A percentile compares a stretch with the other conserved stretches of the same genome.
These are phyloP conservation scores for Pogonomyrmex californicus DNA, from an alignment of 1,140 invertebrate species.

Conservation along the genomic window DNA sequence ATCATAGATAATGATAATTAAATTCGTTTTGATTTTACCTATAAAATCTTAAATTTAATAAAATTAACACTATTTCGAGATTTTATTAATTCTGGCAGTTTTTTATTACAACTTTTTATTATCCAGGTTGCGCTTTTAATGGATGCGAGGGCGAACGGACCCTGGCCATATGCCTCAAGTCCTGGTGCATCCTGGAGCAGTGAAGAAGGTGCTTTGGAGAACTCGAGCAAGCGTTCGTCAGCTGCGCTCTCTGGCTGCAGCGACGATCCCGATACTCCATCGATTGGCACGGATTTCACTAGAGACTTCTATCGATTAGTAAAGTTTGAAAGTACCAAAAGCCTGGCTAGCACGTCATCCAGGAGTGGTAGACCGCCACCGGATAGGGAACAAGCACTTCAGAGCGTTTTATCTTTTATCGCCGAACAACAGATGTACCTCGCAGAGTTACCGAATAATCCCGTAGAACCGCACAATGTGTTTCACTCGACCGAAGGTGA, in stretches of 20 bases:
- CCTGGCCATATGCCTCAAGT: constrained; percentile 83
- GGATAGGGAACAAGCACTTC: constrained; percentile 90
- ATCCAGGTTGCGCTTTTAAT: constrained; percentile 80
- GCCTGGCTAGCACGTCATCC: constrained; percentile 92
- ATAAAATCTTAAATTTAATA: neutral
- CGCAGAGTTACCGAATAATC: constrained; percentile 79
- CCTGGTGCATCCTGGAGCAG: constrained; percentile 83
- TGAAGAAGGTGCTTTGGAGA: constrained; percentile 82
- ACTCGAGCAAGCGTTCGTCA: constrained; percentile 89
- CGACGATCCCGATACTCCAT: constrained; percentile 89
- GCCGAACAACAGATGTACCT: constrained; percentile 92
- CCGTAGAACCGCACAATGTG: constrained; percentile 67
- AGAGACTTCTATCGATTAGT: constrained; percentile 92
- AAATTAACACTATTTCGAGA: neutral
- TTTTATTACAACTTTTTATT: neutral
- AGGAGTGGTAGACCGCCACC: constrained; percentile 87
- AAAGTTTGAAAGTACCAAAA: constrained; percentile 93
- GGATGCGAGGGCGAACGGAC: constrained; percentile 80
- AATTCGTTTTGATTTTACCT: neutral
- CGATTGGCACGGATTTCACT: constrained; percentile 92
- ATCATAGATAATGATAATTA: neutral
- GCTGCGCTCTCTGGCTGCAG: constrained; percentile 90
- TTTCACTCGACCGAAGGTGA: constrained; percentile 76
- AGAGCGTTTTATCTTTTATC: constrained; percentile 92
- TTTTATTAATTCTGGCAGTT: neutral